Percentiles rank a stretch among this genome's conserved stretches.
Evolutionary conservation across 2,888 invertebrate species (phyloP).

Genomic region (Troides oblongomaculatus): DNA sequence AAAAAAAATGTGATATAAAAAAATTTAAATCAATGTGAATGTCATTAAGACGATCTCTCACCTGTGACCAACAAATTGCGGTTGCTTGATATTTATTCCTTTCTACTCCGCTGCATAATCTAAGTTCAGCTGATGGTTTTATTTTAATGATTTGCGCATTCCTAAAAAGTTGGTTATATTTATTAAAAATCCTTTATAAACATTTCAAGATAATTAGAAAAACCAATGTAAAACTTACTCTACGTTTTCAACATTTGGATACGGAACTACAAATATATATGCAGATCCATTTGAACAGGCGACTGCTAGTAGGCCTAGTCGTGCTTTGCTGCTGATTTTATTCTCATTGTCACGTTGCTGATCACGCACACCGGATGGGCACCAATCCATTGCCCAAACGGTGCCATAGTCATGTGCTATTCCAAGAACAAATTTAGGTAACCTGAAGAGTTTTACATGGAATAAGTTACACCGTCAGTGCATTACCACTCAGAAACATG

Average conservation of each 20-base stretch:
- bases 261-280: constrained; percentile 82
- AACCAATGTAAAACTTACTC: constrained; percentile 40
- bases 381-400: constrained; percentile 87
- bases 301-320: constrained; percentile 85
- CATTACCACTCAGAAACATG: background rate
- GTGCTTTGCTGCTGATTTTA: constrained; percentile 37
- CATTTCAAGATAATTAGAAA: background rate
- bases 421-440: constrained; percentile 73
- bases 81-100: constrained; percentile 69
- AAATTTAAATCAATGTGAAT: background rate
- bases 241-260: constrained; percentile 53
- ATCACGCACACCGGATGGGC: constrained; percentile 86
- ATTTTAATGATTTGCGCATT: constrained; percentile 44
- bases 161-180: constrained; percentile 50
- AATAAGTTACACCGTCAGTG: background rate
- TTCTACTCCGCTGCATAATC: constrained; percentile 43
- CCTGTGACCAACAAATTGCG: constrained; percentile 72
- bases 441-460: constrained; percentile 36
- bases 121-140: constrained; percentile 72
- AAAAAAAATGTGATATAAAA: constrained; percentile 16
- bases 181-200: background rate
- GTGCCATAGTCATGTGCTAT: constrained; percentile 83
- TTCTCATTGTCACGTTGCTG: constrained; percentile 23
- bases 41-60: constrained; percentile 44
- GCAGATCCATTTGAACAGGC: constrained; percentile 84